phyloP scores from a whole-genome alignment of 2,113 vertebrate genomes.

The Aspidoscelis tigris region DNA sequence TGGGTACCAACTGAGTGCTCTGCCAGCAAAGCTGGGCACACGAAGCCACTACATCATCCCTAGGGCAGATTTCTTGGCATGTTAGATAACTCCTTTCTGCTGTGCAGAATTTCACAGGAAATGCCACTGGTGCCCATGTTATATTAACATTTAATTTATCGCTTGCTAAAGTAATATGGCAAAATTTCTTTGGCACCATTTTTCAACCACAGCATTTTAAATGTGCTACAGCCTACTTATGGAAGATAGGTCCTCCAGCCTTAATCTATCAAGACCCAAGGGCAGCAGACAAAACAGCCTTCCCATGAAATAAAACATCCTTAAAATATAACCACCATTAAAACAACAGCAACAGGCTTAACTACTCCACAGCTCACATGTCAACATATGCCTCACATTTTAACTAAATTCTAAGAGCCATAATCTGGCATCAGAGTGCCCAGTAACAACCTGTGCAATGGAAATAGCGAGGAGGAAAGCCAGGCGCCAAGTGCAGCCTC shows the following conservation, averaged over 20 bases:
- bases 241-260: neutral
- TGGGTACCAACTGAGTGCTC: neutral
- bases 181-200: neutral
- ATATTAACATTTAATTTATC: neutral
- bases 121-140: neutral
- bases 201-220: fast-evolving
- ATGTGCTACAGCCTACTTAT: neutral
- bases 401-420: too few relatives aligned
- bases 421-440: too few relatives aligned
- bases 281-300: too few relatives aligned
- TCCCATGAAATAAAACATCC: too few relatives aligned
- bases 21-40: fast-evolving
- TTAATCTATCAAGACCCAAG: too few relatives aligned
- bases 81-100: neutral
- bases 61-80: neutral
- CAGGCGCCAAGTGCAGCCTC: too few relatives aligned
- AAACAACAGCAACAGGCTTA: too few relatives aligned
- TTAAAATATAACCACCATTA: too few relatives aligned
- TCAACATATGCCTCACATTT: too few relatives aligned
- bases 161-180: neutral
- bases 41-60: neutral
- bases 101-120: neutral
- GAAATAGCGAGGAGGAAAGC: too few relatives aligned
- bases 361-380: too few relatives aligned
- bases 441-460: too few relatives aligned